A percentile compares a stretch with the other conserved stretches of the same genome.
phyloP scores from a whole-genome alignment of 2,888 invertebrate genomes.

The Apodemia hepburni region DNA sequence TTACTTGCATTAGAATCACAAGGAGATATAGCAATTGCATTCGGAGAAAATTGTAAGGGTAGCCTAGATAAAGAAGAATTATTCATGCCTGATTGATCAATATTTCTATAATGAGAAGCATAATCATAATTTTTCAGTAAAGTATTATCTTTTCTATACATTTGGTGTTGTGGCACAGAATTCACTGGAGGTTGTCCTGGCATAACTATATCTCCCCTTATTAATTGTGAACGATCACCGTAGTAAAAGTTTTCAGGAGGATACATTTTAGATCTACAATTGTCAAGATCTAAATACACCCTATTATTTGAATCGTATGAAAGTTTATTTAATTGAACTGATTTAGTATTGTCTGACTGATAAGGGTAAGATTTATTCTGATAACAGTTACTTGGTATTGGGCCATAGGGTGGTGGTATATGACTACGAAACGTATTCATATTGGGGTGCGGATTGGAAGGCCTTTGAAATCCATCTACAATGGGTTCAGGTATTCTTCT shows the following conservation, averaged over 20 bases:
- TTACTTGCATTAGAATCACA: conserved; percentile 66
- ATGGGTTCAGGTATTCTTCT: conserved; percentile 54
- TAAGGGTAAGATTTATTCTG: conserved; percentile 60
- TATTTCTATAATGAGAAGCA: conserved; percentile 51
- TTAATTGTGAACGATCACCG: conserved; percentile 53
- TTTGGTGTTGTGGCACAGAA: conserved; percentile 48
- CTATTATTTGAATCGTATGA: conserved; percentile 56
- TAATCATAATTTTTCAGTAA: conserved; percentile 57
- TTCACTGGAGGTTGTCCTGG: conserved; percentile 53
- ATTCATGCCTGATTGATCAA: conserved; percentile 51
- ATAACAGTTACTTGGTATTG: conserved; percentile 50
- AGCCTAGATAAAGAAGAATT: conserved; percentile 48
- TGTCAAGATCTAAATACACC: conserved; percentile 60
- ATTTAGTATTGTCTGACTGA: conserved; percentile 50
- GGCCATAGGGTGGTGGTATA: conserved; percentile 56
- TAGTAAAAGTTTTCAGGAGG: conserved; percentile 54
- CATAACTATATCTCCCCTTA: conserved; percentile 53
- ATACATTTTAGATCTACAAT: conserved; percentile 49
- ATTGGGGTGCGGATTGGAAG: conserved; percentile 48
- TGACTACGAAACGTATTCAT: conserved; percentile 57
- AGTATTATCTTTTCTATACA: conserved; percentile 58
- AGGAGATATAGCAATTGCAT: conserved; percentile 65
- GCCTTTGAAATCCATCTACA: conserved; percentile 61
- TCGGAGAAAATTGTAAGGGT: conserved; percentile 65
- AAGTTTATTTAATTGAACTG: conserved; percentile 50